Percentiles rank a stretch among this genome's conserved stretches.
Conservation (phyloP, 2,113 vertebrate genomes). For the Romanogobio albipinnatus region DNA sequence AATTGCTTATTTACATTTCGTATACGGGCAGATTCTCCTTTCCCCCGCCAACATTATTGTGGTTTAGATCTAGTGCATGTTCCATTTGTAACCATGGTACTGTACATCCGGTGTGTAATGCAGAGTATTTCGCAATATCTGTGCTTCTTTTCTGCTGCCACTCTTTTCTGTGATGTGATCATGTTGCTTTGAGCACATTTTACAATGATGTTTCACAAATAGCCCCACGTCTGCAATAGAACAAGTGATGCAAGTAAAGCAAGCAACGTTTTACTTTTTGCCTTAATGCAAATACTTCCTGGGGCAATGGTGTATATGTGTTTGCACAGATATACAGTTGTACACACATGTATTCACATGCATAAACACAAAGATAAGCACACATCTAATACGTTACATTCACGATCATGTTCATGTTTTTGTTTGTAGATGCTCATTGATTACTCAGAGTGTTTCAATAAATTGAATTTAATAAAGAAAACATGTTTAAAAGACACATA, state of each 20-base stretch:
- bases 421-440: not conserved
- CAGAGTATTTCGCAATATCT: not conserved
- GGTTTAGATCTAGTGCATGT: not conserved
- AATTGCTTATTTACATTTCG: constrained; percentile 1
- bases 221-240: constrained; percentile 59
- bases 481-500: not conserved
- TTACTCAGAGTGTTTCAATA: not conserved
- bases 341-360: not conserved
- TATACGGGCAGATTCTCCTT: not conserved
- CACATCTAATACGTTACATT: not conserved
- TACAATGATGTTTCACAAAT: constrained; percentile 61
- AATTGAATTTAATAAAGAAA: constrained; percentile 4
- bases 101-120: not conserved
- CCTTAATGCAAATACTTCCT: constrained; percentile 61
- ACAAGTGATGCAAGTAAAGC: constrained; percentile 65
- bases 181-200: constrained; percentile 17
- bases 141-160: not conserved
- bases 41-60: not conserved
- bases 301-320: constrained; percentile 43
- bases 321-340: constrained; percentile 19
- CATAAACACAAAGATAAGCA: not conserved
- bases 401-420: not conserved
- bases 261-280: constrained; percentile 50
- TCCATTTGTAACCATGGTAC: not conserved
- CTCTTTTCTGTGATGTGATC: not conserved